Evolutionary conservation across 2,888 invertebrate species (phyloP).

Genomic region (Lepidonotus clava): DNA sequence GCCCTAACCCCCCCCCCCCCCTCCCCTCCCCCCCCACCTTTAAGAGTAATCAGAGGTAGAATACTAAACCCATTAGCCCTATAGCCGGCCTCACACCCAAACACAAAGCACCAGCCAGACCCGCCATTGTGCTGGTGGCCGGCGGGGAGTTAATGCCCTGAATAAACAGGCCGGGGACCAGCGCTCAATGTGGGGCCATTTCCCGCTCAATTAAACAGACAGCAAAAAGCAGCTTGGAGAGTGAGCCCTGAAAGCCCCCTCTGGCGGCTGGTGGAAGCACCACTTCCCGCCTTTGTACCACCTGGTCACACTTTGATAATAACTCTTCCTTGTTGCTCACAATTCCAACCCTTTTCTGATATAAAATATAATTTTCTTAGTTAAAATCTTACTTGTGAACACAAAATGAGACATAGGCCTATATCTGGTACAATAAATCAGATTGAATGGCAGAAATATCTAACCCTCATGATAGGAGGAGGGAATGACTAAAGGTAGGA

Average conservation of each 20-base stretch:
- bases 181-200: conserved; percentile 35
- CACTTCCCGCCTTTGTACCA: not conserved
- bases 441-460: too few species aligned
- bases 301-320: not conserved
- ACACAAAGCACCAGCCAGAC: conserved; percentile 21
- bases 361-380: too few species aligned
- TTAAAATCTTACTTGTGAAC: too few species aligned
- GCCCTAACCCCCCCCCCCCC: not conserved
- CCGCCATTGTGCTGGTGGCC: not conserved
- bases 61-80: conserved; percentile 52
- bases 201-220: conserved; percentile 47
- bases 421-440: too few species aligned
- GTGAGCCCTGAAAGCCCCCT: conserved; percentile 6
- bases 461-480: too few species aligned
- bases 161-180: conserved; percentile 5
- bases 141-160: conserved; percentile 42
- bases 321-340: not conserved
- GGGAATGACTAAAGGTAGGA: too few species aligned
- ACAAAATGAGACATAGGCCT: too few species aligned
- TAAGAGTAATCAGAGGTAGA: conserved; percentile 11
- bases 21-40: not conserved
- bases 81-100: conserved; percentile 32
- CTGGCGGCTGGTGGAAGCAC: too few species aligned
- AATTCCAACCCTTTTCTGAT: not conserved
- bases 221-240: conserved; percentile 52